A percentile compares a stretch with the other conserved stretches of the same genome.
Evolutionary conservation across 2,113 vertebrate genomes (phyloP).

Genomic region (Charadrius vociferus): DNA sequence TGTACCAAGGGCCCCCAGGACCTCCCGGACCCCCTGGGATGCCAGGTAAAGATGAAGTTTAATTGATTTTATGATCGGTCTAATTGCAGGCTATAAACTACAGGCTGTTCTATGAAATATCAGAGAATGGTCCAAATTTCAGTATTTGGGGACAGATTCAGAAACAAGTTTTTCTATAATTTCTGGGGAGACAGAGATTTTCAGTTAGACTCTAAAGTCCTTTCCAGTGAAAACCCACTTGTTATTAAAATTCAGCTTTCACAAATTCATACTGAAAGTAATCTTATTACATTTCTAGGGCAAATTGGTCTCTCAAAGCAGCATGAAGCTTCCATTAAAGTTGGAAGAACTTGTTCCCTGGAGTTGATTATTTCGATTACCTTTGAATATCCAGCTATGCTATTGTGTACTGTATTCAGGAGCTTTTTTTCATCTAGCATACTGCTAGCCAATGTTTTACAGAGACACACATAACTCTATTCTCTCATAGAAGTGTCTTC

Average conservation of each 20-base stretch:
- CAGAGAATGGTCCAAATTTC: not conserved
- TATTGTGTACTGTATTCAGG: not conserved
- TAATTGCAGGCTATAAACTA: not conserved
- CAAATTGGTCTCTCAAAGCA: not conserved
- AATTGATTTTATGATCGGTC: not conserved
- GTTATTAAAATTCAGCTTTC: not conserved
- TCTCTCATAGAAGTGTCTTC: not conserved
- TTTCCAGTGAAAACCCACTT: not conserved
- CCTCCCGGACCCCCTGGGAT: constrained; percentile 81
- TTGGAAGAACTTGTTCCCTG: not conserved
- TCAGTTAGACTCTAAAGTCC: not conserved
- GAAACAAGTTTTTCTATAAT: not conserved
- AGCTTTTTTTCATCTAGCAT: not conserved
- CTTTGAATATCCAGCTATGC: not conserved
- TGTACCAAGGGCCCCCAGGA: constrained; percentile 80
- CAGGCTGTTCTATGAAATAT: not conserved
- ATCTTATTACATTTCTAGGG: not conserved
- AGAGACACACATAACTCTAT: not conserved
- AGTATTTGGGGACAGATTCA: not conserved
- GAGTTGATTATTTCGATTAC: not conserved
- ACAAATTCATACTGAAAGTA: not conserved
- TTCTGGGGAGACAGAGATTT: not conserved
- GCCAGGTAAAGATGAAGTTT: constrained; percentile 74
- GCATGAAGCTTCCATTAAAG: not conserved
- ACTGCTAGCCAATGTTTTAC: not conserved